Conservation (phyloP, 1,140 invertebrate genomes). For the Drosophila repletoides region DNA sequence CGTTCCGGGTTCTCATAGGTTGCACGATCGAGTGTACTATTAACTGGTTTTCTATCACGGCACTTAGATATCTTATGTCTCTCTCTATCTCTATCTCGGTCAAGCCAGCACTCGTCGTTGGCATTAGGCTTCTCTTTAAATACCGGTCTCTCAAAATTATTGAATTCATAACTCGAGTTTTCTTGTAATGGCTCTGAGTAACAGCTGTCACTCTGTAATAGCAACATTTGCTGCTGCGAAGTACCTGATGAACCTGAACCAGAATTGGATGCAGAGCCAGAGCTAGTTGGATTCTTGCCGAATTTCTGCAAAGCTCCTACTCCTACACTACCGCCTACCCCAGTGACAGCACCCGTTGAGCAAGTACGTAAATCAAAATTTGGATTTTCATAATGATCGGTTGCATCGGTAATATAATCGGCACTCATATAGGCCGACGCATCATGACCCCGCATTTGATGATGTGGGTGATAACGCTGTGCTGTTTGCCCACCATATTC, state of each 20-base stretch:
- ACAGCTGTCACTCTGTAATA: slow-evolving; percentile 69
- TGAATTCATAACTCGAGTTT: slow-evolving; percentile 70
- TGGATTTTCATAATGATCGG: slow-evolving; percentile 82
- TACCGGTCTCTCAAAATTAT: slow-evolving; percentile 75
- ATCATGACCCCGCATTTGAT: slow-evolving; percentile 38
- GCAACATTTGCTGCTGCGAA: slow-evolving; percentile 63
- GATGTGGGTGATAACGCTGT: slow-evolving; percentile 28
- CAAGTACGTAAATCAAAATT: slow-evolving; percentile 71
- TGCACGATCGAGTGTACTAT: slow-evolving; percentile 43
- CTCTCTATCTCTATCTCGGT: slow-evolving; percentile 23
- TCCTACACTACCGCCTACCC: not conserved
- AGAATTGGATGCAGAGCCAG: slow-evolving; percentile 21
- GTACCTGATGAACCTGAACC: slow-evolving; percentile 47
- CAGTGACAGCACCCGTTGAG: not conserved
- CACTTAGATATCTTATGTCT: slow-evolving; percentile 31
- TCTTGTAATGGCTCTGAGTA: slow-evolving; percentile 77
- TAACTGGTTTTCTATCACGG: slow-evolving; percentile 41
- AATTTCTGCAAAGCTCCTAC: slow-evolving; percentile 21
- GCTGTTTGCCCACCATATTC: slow-evolving; percentile 45
- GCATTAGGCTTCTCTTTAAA: slow-evolving; percentile 50
- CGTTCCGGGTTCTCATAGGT: slow-evolving; percentile 64
- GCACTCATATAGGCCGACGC: slow-evolving; percentile 39
- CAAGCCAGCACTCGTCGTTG: slow-evolving; percentile 52
- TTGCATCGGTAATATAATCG: slow-evolving; percentile 64
- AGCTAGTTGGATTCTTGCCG: slow-evolving; percentile 32